Evolutionary conservation across 1,140 invertebrate species (phyloP).

Genomic region (Zaprionus ghesquierei): DNA sequence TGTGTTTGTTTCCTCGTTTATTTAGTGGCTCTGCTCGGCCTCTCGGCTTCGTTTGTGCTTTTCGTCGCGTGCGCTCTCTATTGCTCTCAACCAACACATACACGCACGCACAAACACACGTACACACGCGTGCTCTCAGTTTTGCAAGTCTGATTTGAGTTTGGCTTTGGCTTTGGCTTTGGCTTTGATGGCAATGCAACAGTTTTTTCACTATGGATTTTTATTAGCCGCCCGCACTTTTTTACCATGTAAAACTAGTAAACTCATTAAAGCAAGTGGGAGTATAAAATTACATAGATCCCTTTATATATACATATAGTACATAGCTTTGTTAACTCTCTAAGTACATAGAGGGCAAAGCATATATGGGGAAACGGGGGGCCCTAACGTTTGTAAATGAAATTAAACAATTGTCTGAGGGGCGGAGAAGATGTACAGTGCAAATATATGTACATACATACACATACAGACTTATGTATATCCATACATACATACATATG

Average conservation of each 20-base stretch:
- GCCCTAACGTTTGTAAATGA: constrained; percentile 25
- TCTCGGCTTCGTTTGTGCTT: constrained; percentile 13
- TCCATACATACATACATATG: background rate
- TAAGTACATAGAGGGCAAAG: background rate
- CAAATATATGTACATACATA: background rate
- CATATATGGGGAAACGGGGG: background rate
- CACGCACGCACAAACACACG: background rate
- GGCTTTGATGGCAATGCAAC: constrained; percentile 63
- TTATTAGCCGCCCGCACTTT: constrained; percentile 48
- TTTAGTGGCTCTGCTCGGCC: constrained; percentile 27
- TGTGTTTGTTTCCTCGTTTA: constrained; percentile 63
- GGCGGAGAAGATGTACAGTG: background rate
- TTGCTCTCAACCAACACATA: background rate
- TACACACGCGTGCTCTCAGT: constrained; percentile 4
- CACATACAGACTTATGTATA: constrained; percentile 7
- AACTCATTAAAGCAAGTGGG: constrained; percentile 66
- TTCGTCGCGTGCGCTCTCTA: background rate
- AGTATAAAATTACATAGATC: background rate
- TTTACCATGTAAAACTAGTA: constrained; percentile 48
- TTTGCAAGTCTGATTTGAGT: constrained; percentile 29
- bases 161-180: constrained; percentile 23
- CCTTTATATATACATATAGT: background rate
- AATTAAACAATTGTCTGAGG: background rate
- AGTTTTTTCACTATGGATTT: constrained; percentile 69
- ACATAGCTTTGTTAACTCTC: background rate